A percentile compares a stretch with the other conserved stretches of the same genome.
Evolutionary conservation across 2,797 vertebrate genomes (phyloP).

Genomic region (Myotis findleyi): DNA sequence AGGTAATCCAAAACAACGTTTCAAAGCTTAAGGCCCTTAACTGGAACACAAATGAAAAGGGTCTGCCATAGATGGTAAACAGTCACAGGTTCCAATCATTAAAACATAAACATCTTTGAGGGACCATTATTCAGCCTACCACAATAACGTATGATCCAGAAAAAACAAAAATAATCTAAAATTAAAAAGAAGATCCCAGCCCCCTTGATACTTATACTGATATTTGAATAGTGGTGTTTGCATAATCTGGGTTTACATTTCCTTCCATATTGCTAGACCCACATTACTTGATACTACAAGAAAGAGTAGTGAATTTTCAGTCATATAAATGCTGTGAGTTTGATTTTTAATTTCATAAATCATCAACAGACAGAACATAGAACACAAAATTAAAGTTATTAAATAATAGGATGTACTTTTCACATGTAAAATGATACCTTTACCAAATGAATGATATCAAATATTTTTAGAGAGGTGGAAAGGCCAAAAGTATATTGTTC

Average conservation of each 20-base stretch:
- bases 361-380: not conserved
- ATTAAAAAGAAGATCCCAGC: not conserved
- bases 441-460: not conserved
- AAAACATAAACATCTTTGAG: not conserved
- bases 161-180: not conserved
- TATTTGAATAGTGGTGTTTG: not conserved
- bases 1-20: not conserved
- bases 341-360: not conserved
- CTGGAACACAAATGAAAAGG: not conserved
- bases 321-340: not conserved
- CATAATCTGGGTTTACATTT: not conserved
- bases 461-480: not conserved
- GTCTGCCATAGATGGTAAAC: not conserved
- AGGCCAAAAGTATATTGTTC: not conserved
- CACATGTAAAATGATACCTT: not conserved
- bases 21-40: not conserved
- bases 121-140: not conserved
- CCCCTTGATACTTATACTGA: not conserved
- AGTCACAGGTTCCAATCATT: not conserved
- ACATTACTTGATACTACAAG: not conserved
- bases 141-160: not conserved
- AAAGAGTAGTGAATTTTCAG: not conserved
- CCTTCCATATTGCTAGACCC: not conserved
- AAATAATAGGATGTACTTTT: not conserved
- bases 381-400: not conserved